Percentiles rank a stretch among this genome's conserved stretches.
These are phyloP conservation scores for Caracal caracal DNA, from an alignment of 2,113 vertebrate species.

Conservation along the genomic window DNA sequence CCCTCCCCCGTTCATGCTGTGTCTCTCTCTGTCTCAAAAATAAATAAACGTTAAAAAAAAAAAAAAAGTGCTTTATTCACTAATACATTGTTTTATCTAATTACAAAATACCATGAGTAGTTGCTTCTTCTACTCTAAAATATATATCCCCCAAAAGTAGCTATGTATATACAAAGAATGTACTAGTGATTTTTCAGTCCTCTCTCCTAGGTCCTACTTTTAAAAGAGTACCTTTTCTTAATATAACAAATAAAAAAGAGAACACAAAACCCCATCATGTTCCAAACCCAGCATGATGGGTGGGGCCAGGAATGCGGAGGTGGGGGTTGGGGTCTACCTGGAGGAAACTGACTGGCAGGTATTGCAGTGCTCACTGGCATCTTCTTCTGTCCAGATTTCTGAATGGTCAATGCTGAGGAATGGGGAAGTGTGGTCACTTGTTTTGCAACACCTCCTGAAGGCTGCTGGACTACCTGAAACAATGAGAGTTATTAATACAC, in stretches of 20 bases:
- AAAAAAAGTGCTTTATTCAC: background rate
- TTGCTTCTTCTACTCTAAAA: conserved; percentile 37
- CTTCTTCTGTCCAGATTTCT: conserved; percentile 79
- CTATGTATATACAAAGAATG: background rate
- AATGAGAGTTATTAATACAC: conserved; percentile 49
- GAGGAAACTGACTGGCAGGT: conserved; percentile 77
- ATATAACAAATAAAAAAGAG: background rate
- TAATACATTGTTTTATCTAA: background rate
- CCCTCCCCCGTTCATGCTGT: too few relatives aligned
- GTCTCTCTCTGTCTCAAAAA: too few relatives aligned
- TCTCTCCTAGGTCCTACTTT: background rate
- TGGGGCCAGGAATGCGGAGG: background rate
- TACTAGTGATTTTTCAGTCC: background rate
- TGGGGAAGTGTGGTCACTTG: conserved; percentile 75
- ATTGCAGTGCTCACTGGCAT: conserved; percentile 68
- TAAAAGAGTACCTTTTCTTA: background rate
- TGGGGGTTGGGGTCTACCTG: conserved; percentile 68
- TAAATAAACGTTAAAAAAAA: too few relatives aligned
- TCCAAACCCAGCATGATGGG: background rate
- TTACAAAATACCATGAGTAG: background rate
- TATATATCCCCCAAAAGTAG: background rate
- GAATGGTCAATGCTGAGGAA: conserved; percentile 77
- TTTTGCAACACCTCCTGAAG: conserved; percentile 82
- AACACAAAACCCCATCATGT: background rate
- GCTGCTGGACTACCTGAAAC: conserved; percentile 88